These are phyloP conservation scores for Coreius guichenoti DNA, from an alignment of 2,797 vertebrate species.

Conservation along the genomic window DNA sequence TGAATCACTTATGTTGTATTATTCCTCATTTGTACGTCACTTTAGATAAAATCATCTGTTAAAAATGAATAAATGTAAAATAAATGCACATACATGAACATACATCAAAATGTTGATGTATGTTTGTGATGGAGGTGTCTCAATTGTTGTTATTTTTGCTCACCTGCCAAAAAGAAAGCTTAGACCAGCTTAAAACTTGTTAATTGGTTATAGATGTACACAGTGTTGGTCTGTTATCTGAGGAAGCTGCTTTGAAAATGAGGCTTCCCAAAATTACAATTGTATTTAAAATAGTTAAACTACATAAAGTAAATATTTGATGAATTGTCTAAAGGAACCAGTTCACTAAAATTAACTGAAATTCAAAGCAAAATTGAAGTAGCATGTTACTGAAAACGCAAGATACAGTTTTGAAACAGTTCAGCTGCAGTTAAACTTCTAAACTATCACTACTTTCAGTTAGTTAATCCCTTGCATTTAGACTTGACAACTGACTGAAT, in stretches of 20 bases:
- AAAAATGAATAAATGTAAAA: conserved; percentile 16
- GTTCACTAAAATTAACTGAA: background rate
- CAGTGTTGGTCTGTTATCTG: background rate
- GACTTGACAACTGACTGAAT: background rate
- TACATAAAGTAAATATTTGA: background rate
- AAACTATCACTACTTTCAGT: background rate
- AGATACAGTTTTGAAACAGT: background rate
- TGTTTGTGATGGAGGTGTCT: background rate
- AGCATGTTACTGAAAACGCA: background rate
- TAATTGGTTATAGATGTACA: background rate
- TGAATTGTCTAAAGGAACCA: background rate
- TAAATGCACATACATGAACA: background rate
- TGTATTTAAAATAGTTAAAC: background rate
- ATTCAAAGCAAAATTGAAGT: background rate
- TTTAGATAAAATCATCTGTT: conserved; percentile 22
- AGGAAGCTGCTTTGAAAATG: background rate
- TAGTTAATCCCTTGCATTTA: background rate
- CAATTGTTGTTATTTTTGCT: background rate
- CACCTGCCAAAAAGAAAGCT: background rate
- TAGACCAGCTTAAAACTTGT: background rate
- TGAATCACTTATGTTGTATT: conserved; percentile 14
- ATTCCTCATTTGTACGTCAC: conserved; percentile 4
- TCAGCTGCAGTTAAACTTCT: background rate
- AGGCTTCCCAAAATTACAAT: background rate
- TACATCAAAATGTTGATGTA: background rate